Base-by-base conservation (phyloP, 1,140 invertebrate genomes). In the Scaptodrosophila lebanonensis region DNA sequence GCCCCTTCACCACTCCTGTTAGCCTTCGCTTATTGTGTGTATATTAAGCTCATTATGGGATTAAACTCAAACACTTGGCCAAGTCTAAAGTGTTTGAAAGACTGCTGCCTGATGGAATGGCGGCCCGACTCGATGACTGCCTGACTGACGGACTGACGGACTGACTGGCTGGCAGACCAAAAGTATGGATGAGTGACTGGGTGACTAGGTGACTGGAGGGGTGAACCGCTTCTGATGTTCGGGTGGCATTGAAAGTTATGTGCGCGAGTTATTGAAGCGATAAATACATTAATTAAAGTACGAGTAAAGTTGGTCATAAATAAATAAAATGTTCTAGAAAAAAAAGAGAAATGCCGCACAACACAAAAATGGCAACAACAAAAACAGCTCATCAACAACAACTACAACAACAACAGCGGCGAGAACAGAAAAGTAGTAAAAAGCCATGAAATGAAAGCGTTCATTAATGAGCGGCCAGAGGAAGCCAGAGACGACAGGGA, bases 271-370 rank as follows among this genome's bases (percentile, higher is more conserved):
- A 75, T 79, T 82, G 75, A 65, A 70, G 75, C 75, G 76, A 82
- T 79, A 79, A 79, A 83, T 82, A 79, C 70, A 82, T 79, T 82
- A 79, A 79, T 79, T 82, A 82, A 79, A 82, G 60, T n/a, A n/a
- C n/a, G n/a, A n/a, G n/a, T 75, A 77, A 66, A 82, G 57, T 70
- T 79, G 22, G 76, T 79, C 75, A 68, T 68, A 68, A 68, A 79
- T 79, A 79, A 79, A 79, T 73, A 58, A 69, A 73, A 73, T 76
- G 66, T 66, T 65, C 39, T 75, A 39, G 59, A 79, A 76, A 57
- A 33, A 36, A 44, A 75, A 60, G 39, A 36, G 25, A 71, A 20
- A 35, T 47, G 32, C 20, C 29, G 16, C 9, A 30, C 12, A 25
- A 33, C 30, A 20, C 7, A 39, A 47, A 32, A 43, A 44, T 22